These are phyloP conservation scores for Andrena haemorrhoa DNA, from an alignment of 2,888 invertebrate species.

Conservation along the genomic window DNA sequence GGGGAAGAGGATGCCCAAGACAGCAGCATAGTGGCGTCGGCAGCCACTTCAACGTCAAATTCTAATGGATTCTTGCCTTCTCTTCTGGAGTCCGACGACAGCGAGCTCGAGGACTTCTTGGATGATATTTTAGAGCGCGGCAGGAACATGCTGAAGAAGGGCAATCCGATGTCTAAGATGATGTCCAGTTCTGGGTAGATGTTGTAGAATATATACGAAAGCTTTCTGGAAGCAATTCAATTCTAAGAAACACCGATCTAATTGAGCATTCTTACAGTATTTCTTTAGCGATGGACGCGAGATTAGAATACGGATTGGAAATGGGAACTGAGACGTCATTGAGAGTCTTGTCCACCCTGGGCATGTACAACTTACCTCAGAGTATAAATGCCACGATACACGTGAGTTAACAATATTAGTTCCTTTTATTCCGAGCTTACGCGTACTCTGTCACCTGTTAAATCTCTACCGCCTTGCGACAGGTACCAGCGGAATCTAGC, in stretches of 20 bases:
- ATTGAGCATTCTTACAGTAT: slow-evolving; percentile 83
- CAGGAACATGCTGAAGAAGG: slow-evolving; percentile 87
- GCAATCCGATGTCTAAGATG: slow-evolving; percentile 82
- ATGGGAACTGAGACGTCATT: slow-evolving; percentile 91
- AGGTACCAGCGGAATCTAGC: slow-evolving; percentile 66
- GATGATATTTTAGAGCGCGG: slow-evolving; percentile 89
- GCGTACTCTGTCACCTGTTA: background rate
- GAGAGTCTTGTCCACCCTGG: slow-evolving; percentile 89
- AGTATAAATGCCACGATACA: slow-evolving; percentile 86
- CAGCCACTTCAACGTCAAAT: slow-evolving; percentile 80
- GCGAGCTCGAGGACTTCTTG: slow-evolving; percentile 92
- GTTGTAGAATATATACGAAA: background rate
- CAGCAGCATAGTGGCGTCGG: slow-evolving; percentile 73
- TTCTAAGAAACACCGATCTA: background rate
- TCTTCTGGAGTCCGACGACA: slow-evolving; percentile 92
- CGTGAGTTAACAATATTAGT: slow-evolving; percentile 80
- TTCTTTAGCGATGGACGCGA: slow-evolving; percentile 91
- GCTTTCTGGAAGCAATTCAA: background rate
- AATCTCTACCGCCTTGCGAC: background rate
- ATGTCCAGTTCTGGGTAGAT: slow-evolving; percentile 78
- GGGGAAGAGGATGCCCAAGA: slow-evolving; percentile 82
- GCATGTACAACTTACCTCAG: slow-evolving; percentile 87
- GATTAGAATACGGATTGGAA: slow-evolving; percentile 93
- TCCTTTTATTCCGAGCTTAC: slow-evolving; percentile 66
- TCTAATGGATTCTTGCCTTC: slow-evolving; percentile 87